These are phyloP conservation scores for Ceratosolen fusciceps DNA, from an alignment of 1,140 invertebrate species.

Conservation along the genomic window DNA sequence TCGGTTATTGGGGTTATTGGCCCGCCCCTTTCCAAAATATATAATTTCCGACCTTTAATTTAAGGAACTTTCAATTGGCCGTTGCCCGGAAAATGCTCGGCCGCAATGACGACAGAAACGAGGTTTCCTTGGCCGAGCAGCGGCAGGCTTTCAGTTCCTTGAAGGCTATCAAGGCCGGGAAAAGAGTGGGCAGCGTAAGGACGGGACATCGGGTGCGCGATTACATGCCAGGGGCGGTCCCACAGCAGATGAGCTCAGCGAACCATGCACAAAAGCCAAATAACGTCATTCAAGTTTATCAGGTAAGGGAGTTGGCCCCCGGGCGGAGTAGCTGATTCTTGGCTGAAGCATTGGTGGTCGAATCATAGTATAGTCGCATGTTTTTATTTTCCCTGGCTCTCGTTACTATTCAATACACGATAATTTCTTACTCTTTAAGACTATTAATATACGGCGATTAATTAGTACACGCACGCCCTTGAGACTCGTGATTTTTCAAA, in stretches of 20 bases:
- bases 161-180: conserved; percentile 74
- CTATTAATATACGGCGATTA: too few species aligned
- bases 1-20: too few species aligned
- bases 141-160: conserved; percentile 81
- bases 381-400: too few species aligned
- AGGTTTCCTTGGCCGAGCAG: conserved; percentile 75
- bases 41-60: too few species aligned
- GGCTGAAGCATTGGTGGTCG: too few species aligned
- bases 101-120: conserved; percentile 73
- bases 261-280: conserved; percentile 58
- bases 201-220: conserved; percentile 69
- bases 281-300: conserved; percentile 64
- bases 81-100: conserved; percentile 76
- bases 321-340: too few species aligned
- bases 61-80: conserved; percentile 76
- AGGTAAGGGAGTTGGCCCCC: conserved; percentile 59
- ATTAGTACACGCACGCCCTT: too few species aligned
- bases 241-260: conserved; percentile 59
- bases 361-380: too few species aligned
- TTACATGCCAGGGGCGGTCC: conserved; percentile 62
- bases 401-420: too few species aligned
- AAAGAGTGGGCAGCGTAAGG: conserved; percentile 69
- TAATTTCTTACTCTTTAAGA: too few species aligned
- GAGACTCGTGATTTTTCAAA: too few species aligned
- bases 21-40: too few species aligned